phyloP scores from a whole-genome alignment of 2,797 vertebrate species.

The Huso huso region DNA sequence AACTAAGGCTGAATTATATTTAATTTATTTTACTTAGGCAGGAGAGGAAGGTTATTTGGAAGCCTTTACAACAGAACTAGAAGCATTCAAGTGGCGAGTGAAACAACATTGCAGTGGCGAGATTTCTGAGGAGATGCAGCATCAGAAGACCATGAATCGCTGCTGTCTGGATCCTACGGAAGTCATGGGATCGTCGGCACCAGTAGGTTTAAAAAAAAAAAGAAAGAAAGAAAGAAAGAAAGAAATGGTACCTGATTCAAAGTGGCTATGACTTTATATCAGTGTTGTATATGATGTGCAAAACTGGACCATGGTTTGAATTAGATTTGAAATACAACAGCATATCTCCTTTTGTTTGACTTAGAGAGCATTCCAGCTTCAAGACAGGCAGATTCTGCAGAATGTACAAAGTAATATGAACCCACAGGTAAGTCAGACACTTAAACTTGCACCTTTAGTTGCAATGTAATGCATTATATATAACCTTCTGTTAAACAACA shows the following conservation, averaged over 20 bases:
- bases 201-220: conserved; percentile 49
- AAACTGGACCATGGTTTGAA: too few relatives aligned
- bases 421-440: conserved; percentile 36
- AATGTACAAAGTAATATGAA: conserved; percentile 45
- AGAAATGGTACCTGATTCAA: too few relatives aligned
- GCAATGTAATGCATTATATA: too few relatives aligned
- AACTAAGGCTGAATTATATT: not conserved
- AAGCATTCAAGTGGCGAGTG: conserved; percentile 84
- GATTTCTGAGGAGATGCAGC: conserved; percentile 42
- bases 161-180: conserved; percentile 58
- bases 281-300: too few relatives aligned
- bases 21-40: conserved; percentile 49
- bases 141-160: conserved; percentile 27
- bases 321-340: not conserved
- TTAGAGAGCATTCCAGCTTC: conserved; percentile 38
- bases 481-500: too few relatives aligned
- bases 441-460: too few relatives aligned
- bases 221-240: too few relatives aligned
- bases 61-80: conserved; percentile 86
- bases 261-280: too few relatives aligned
- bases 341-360: not conserved
- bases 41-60: conserved; percentile 88
- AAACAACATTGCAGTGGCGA: conserved; percentile 49
- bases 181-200: conserved; percentile 60
- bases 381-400: conserved; percentile 44